Percentiles rank a stretch among this genome's conserved stretches.
Evolutionary conservation across 2,797 vertebrate species (phyloP).

Genomic region (Galaxias olidus): DNA sequence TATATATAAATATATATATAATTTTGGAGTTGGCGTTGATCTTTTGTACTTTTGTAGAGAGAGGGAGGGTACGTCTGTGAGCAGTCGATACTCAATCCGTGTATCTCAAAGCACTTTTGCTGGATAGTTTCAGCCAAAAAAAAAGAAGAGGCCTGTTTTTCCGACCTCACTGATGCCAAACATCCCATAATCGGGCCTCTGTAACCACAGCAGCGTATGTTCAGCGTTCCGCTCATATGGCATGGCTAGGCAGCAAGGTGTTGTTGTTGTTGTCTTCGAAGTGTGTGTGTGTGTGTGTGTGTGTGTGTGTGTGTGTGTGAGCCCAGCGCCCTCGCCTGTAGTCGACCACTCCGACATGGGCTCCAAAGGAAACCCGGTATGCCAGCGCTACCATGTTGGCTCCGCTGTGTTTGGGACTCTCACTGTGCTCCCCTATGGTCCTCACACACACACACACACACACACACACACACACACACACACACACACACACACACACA

Average conservation of each 20-base stretch:
- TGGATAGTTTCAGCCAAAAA: not conserved
- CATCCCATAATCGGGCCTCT: conserved; percentile 18
- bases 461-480: not conserved
- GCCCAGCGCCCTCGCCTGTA: conserved; percentile 48
- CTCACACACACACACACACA: not conserved
- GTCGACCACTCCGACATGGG: conserved; percentile 54
- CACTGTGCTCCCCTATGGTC: conserved; percentile 37
- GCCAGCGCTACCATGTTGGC: conserved; percentile 52
- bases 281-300: not conserved
- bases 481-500: conserved; percentile 15
- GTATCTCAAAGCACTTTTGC: conserved; percentile 1
- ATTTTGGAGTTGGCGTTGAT: conserved; percentile 8
- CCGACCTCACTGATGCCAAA: not conserved
- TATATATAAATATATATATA: no score
- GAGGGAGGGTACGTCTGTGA: not conserved
- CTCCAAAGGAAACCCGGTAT: conserved; percentile 45
- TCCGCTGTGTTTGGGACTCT: conserved; percentile 44
- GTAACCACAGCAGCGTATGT: conserved; percentile 27
- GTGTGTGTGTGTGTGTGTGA: not conserved
- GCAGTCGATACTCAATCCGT: conserved; percentile 1
- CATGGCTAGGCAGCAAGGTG: conserved; percentile 59
- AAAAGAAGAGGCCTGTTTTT: not conserved
- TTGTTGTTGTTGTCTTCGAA: conserved; percentile 58
- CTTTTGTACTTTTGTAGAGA: conserved; percentile 16
- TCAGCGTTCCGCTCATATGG: conserved; percentile 51